phyloP scores from a whole-genome alignment of 2,797 vertebrate species.

The Sternarchorhynchus goeldii region DNA sequence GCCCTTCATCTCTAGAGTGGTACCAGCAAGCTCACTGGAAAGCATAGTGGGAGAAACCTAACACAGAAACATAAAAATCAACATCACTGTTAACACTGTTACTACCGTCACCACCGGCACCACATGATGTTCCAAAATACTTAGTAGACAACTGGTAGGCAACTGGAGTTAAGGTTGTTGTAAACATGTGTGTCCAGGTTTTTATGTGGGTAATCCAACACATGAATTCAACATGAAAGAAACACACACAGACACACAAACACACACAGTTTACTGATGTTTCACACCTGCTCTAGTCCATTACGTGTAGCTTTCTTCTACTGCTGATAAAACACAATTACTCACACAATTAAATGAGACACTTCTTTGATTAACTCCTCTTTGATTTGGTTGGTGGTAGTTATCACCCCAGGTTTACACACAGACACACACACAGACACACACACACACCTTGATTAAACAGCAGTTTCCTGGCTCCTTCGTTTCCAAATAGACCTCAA shows the following conservation, averaged over 20 bases:
- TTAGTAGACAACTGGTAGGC: background rate
- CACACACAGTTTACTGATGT: conserved; percentile 11
- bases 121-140: background rate
- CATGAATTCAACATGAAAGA: background rate
- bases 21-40: conserved; percentile 82
- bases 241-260: conserved; percentile 30
- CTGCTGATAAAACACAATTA: conserved; percentile 68
- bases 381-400: conserved; percentile 68
- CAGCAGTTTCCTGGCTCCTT: conserved; percentile 88
- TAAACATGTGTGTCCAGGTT: no score
- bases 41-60: conserved; percentile 89
- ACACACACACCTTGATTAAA: conserved; percentile 87
- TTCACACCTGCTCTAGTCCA: conserved; percentile 44
- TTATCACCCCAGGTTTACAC: conserved; percentile 69
- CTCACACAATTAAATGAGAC: conserved; percentile 74
- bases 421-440: conserved; percentile 18
- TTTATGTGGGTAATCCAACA: no score
- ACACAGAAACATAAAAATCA: background rate
- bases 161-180: no score
- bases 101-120: conserved; percentile 1
- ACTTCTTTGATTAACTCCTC: conserved; percentile 71
- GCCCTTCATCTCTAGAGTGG: conserved; percentile 83
- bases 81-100: background rate
- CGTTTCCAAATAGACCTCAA: conserved; percentile 92
- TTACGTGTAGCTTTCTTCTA: conserved; percentile 58